phyloP scores from a whole-genome alignment of 1,140 invertebrate species.

The Caenorhabditis remanei region DNA sequence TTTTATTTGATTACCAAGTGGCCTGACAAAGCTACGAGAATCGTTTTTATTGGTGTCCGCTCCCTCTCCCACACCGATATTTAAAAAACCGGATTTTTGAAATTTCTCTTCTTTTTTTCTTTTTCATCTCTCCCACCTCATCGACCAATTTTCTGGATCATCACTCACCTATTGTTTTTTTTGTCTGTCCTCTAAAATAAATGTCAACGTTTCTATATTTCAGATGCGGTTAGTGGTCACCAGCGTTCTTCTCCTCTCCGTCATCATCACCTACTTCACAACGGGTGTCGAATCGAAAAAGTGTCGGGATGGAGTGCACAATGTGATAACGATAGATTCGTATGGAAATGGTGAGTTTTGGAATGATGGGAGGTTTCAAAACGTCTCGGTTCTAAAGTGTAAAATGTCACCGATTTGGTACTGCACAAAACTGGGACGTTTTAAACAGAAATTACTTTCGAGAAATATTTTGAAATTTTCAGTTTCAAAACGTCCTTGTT shows the following conservation, averaged over 20 bases:
- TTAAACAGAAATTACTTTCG: too few relatives aligned
- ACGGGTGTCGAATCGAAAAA: neutral
- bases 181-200: neutral
- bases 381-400: too few relatives aligned
- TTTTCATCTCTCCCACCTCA: neutral
- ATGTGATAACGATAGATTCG: conserved; percentile 40
- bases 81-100: conserved; percentile 17
- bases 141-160: conserved; percentile 33
- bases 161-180: neutral
- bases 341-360: conserved; percentile 51
- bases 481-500: too few relatives aligned
- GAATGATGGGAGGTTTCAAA: neutral
- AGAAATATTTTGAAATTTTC: too few relatives aligned
- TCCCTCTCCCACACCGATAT: too few relatives aligned
- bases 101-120: neutral
- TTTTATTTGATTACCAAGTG: neutral
- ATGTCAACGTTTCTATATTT: neutral
- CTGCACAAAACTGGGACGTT: too few relatives aligned
- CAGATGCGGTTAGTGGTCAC: conserved; percentile 22
- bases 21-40: too few relatives aligned
- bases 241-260: neutral
- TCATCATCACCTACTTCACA: neutral
- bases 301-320: conserved; percentile 57
- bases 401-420: too few relatives aligned
- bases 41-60: too few relatives aligned